These are phyloP conservation scores for Meleagris gallopavo DNA, from an alignment of 2,113 vertebrate genomes.

Conservation along the genomic window DNA sequence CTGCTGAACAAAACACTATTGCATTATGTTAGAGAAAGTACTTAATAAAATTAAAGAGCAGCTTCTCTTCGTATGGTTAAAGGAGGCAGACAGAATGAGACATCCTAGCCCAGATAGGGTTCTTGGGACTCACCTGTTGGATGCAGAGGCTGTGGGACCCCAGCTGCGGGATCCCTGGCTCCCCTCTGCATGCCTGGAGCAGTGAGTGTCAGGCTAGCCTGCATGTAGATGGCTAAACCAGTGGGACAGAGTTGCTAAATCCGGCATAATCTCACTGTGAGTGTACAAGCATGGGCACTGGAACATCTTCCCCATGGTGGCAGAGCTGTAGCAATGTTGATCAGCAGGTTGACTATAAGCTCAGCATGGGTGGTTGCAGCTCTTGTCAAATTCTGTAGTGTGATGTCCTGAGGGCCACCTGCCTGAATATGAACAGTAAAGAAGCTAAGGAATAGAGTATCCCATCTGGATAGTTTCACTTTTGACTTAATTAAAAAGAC, in stretches of 20 bases:
- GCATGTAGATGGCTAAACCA: background rate
- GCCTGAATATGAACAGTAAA: background rate
- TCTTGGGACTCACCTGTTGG: background rate
- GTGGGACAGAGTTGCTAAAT: background rate
- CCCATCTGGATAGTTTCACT: background rate
- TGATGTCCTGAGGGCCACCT: background rate
- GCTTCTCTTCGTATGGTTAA: background rate
- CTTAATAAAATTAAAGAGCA: background rate
- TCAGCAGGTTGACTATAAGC: background rate
- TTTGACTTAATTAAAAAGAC: background rate
- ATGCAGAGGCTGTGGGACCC: background rate
- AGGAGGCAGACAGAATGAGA: background rate
- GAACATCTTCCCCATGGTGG: background rate
- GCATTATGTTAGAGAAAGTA: background rate
- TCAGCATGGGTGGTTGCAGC: background rate
- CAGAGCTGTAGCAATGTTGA: background rate
- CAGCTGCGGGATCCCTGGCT: background rate
- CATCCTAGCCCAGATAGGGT: background rate
- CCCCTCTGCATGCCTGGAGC: background rate
- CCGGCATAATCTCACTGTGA: background rate
- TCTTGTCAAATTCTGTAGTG: background rate
- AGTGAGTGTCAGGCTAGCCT: background rate
- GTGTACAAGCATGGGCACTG: background rate
- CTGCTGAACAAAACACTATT: background rate
- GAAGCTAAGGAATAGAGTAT: background rate